A percentile compares a stretch with the other conserved stretches of the same genome.
These are phyloP conservation scores for Xanthostigma xanthostigma DNA, from an alignment of 2,888 invertebrate species.

Conservation along the genomic window DNA sequence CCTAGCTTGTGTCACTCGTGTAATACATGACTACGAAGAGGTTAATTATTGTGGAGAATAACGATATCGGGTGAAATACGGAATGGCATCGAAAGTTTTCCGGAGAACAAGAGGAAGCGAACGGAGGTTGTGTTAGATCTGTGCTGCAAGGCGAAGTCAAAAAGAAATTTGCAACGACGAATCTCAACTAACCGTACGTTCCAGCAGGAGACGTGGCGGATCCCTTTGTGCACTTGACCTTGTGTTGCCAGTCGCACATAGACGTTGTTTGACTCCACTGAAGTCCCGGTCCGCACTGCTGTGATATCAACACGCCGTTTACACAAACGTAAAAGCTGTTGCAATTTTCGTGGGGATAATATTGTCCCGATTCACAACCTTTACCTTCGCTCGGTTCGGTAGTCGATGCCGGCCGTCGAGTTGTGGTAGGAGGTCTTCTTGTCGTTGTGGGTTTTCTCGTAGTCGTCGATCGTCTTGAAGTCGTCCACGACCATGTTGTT, in stretches of 20 bases:
- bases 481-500: conserved; percentile 1
- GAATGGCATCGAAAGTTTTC: no score
- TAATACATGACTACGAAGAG: no score
- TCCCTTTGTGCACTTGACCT: conserved; percentile 37
- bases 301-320: conserved; percentile 51
- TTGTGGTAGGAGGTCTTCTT: conserved; percentile 10
- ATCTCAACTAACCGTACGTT: no score
- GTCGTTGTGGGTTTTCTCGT: conserved; percentile 9
- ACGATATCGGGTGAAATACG: no score
- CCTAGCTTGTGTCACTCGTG: no score
- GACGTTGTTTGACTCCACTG: conserved; percentile 51
- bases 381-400: conserved; percentile 12
- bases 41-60: no score
- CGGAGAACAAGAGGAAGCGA: no score
- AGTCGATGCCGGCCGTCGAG: conserved; percentile 11
- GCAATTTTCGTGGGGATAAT: conserved; percentile 59
- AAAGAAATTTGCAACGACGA: no score
- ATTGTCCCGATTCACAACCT: conserved; percentile 52
- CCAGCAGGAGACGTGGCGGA: no score
- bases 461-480: conserved; percentile 1
- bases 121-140: no score
- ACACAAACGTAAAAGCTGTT: conserved; percentile 65
- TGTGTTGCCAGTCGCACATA: conserved; percentile 62
- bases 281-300: conserved; percentile 60
- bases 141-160: no score